These are phyloP conservation scores for Ypsolopha sequella DNA, from an alignment of 2,888 invertebrate species.

Conservation along the genomic window DNA sequence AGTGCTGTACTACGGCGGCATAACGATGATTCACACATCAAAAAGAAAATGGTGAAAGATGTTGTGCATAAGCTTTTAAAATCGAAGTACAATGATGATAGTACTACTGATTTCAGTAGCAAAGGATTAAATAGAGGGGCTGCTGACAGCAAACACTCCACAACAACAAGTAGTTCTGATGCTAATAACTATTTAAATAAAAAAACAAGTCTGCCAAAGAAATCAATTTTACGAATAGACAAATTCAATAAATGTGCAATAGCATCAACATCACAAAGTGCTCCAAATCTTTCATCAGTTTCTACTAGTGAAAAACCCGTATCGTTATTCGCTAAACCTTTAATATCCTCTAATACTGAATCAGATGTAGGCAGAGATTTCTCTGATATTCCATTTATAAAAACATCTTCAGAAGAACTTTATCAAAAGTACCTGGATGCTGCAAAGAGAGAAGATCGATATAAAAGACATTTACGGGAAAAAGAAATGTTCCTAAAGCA, in stretches of 20 bases:
- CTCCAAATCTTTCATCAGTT: conserved; percentile 43
- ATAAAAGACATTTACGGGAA: conserved; percentile 48
- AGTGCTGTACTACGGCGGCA: conserved; percentile 71
- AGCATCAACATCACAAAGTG: conserved; percentile 57
- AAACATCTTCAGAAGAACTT: conserved; percentile 52
- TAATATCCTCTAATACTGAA: conserved; percentile 27
- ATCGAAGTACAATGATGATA: conserved; percentile 71
- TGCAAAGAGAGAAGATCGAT: conserved; percentile 42
- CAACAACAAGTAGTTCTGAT: conserved; percentile 55
- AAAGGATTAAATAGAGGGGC: conserved; percentile 28
- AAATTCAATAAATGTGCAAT: conserved; percentile 45
- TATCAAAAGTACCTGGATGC: conserved; percentile 55
- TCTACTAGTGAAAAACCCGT: conserved; percentile 28
- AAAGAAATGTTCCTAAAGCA: conserved; percentile 55
- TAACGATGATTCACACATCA: conserved; percentile 69
- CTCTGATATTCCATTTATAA: conserved; percentile 33
- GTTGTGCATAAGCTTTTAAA: conserved; percentile 73
- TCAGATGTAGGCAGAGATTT: conserved; percentile 41
- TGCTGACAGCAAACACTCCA: conserved; percentile 18
- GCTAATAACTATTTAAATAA: conserved; percentile 29
- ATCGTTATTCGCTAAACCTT: not conserved
- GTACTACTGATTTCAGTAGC: conserved; percentile 44
- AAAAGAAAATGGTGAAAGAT: conserved; percentile 74
- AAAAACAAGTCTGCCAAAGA: conserved; percentile 36
- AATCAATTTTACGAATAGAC: conserved; percentile 49